Percentiles rank a stretch among this genome's conserved stretches.
Conservation (phyloP, 2,797 vertebrate species). For the Sphaeramia orbicularis region DNA sequence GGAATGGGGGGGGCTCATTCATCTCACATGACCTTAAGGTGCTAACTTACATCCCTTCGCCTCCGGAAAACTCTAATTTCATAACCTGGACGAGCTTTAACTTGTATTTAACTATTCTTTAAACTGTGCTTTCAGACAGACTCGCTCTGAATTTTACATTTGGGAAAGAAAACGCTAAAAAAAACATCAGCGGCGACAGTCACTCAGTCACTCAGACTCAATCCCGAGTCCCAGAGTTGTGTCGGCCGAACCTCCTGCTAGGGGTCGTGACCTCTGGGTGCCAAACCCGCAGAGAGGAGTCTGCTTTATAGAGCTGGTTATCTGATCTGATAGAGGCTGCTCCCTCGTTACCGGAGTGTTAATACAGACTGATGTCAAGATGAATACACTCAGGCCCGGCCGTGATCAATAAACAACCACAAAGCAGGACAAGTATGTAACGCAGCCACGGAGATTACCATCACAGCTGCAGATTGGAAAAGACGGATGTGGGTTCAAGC, state of each 20-base stretch:
- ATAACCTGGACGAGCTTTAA: neutral
- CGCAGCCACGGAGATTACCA: conserved; percentile 64
- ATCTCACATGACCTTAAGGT: conserved; percentile 67
- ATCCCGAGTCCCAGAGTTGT: conserved; percentile 47
- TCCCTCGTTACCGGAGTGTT: conserved; percentile 86
- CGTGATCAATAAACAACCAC: conserved; percentile 83
- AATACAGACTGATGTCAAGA: conserved; percentile 85
- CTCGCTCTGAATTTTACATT: neutral
- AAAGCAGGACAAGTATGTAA: conserved; percentile 57
- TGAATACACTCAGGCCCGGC: conserved; percentile 80
- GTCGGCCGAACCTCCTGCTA: conserved; percentile 66
- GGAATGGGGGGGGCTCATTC: conserved; percentile 70
- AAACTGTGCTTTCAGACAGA: neutral
- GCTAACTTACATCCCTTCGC: conserved; percentile 45
- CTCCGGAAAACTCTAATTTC: conserved; percentile 10
- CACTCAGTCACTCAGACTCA: conserved; percentile 54
- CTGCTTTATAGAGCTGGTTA: conserved; percentile 80
- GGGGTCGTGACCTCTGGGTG: conserved; percentile 84
- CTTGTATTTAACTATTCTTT: conserved; percentile 31
- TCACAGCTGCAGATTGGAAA: conserved; percentile 57
- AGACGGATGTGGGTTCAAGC: conserved; percentile 36
- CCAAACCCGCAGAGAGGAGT: conserved; percentile 81
- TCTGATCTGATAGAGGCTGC: conserved; percentile 81
- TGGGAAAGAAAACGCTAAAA: no score
- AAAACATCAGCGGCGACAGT: neutral